These are phyloP conservation scores for Aegotheles bennettii DNA, from an alignment of 2,113 vertebrate genomes.

Conservation along the genomic window DNA sequence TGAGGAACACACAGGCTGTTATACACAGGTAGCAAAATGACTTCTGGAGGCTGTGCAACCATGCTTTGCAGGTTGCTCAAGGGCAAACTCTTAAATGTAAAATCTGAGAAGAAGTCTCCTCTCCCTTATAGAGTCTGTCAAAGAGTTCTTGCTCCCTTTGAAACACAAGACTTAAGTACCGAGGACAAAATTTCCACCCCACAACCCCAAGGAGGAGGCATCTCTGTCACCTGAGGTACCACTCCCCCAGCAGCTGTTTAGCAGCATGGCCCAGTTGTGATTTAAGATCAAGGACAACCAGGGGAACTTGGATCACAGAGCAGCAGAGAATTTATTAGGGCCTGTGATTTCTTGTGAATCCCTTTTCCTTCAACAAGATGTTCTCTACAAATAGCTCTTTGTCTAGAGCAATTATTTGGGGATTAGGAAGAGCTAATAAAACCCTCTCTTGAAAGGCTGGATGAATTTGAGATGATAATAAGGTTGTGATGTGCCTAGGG, in stretches of 20 bases:
- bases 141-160: not conserved
- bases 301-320: not conserved
- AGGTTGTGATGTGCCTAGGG: constrained; percentile 51
- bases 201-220: not conserved
- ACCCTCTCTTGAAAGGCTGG: constrained; percentile 57
- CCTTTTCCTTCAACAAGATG: constrained; percentile 38
- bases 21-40: fast-evolving
- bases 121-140: not conserved
- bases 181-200: not conserved
- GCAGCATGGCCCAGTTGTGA: not conserved
- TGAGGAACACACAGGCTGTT: not conserved
- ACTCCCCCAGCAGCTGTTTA: not conserved
- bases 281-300: constrained; percentile 34
- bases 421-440: constrained; percentile 70
- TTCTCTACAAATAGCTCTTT: constrained; percentile 48
- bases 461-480: constrained; percentile 68
- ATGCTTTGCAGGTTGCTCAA: fast-evolving
- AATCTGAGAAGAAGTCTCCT: not conserved
- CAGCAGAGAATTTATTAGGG: constrained; percentile 22
- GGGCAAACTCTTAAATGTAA: not conserved
- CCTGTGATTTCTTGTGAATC: constrained; percentile 3
- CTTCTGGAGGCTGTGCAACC: not conserved
- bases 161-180: not conserved
- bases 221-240: not conserved
- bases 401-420: constrained; percentile 69